Percentiles rank a stretch among this genome's conserved stretches.
phyloP scores from a whole-genome alignment of 2,113 vertebrate genomes.

The Microtus richardsoni region DNA sequence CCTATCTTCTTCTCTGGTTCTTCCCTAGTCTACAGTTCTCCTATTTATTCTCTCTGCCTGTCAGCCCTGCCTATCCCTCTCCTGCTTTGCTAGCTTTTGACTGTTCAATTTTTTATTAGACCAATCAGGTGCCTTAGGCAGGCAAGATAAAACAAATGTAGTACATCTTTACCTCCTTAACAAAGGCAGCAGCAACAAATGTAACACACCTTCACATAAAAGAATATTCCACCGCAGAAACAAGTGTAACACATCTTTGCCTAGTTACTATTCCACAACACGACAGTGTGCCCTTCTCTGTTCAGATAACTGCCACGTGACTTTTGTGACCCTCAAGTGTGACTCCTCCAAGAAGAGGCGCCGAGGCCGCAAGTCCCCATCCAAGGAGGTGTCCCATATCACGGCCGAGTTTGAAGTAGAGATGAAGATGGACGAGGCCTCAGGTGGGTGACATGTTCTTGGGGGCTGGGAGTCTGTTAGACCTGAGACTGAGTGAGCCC shows the following conservation, averaged over 20 bases:
- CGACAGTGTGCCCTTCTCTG: slow-evolving; percentile 88
- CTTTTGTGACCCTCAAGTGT: slow-evolving; percentile 95
- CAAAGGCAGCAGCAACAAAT: no score
- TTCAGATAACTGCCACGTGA: slow-evolving; percentile 94
- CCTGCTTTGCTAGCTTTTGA: background rate
- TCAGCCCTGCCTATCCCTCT: background rate
- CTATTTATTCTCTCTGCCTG: background rate
- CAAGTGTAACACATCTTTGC: background rate
- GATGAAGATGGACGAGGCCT: slow-evolving; percentile 92
- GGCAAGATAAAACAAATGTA: background rate
- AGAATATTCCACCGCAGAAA: background rate
- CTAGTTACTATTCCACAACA: slow-evolving; percentile 69
- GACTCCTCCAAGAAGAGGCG: slow-evolving; percentile 97
- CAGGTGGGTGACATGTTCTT: slow-evolving; percentile 87
- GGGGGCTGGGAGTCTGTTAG: accelerated
- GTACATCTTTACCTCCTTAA: background rate
- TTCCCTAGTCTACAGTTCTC: background rate
- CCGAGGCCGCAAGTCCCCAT: slow-evolving; percentile 94
- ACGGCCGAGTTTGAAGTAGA: slow-evolving; percentile 97
- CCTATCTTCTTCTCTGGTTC: background rate
- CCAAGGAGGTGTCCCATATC: slow-evolving; percentile 96
- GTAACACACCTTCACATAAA: background rate
- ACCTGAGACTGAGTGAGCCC: background rate
- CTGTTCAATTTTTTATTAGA: background rate
- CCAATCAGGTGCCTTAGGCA: background rate